Conservation (phyloP, 2,888 invertebrate genomes). For the Drosophila greeni region DNA sequence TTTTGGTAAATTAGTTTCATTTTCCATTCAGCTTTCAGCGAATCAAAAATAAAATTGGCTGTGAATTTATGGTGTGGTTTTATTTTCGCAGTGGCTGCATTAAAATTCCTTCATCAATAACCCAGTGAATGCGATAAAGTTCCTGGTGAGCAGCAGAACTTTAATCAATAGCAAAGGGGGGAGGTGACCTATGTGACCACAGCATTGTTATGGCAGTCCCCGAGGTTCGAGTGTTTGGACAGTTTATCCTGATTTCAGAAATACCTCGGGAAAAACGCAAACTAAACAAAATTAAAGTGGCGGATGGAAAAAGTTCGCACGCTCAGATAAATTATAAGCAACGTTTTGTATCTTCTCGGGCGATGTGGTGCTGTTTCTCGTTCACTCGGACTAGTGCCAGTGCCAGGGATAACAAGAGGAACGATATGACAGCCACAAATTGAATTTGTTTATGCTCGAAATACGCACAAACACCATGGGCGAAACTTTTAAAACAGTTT, state of each 20-base stretch:
- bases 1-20: slow-evolving; percentile 14
- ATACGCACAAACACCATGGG: slow-evolving; percentile 21
- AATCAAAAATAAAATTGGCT: slow-evolving; percentile 5
- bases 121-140: neutral
- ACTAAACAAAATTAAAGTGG: slow-evolving; percentile 19
- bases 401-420: slow-evolving; percentile 33
- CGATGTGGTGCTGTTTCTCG: slow-evolving; percentile 6
- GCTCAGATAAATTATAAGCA: slow-evolving; percentile 6
- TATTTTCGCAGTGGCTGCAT: slow-evolving; percentile 11
- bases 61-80: slow-evolving; percentile 1
- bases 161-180: slow-evolving; percentile 2
- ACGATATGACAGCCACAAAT: slow-evolving; percentile 60
- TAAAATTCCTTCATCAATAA: slow-evolving; percentile 25
- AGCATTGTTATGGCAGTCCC: neutral
- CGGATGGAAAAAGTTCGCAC: slow-evolving; percentile 5
- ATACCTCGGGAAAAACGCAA: slow-evolving; percentile 8
- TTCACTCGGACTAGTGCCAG: slow-evolving; percentile 1
- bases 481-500: slow-evolving; percentile 41
- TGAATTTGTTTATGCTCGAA: slow-evolving; percentile 58
- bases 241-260: slow-evolving; percentile 12
- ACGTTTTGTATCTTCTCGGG: slow-evolving; percentile 4
- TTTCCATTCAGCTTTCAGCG: slow-evolving; percentile 8
- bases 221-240: neutral
- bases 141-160: neutral
- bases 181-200: slow-evolving; percentile 14